Evolutionary conservation across 2,113 vertebrate genomes (phyloP), one percentile per base, ranked within the genome.

Genomic region (Rhodinocichla rosea): DNA sequence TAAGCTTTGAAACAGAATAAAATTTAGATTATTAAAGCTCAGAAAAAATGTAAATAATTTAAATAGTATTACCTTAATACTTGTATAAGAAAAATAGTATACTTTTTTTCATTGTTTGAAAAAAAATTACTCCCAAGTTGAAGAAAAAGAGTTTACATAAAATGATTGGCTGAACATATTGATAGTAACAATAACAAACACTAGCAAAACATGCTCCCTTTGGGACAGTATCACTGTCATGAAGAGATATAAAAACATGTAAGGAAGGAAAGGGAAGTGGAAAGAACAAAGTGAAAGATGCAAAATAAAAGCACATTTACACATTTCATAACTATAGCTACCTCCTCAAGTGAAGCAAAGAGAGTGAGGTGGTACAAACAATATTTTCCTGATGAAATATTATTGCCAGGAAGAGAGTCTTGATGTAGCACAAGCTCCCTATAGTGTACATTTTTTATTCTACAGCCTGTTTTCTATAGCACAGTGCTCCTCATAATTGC

Each of bases 371-470:
- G 39, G 12, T 24, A n/a, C 9, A 12, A 85, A 47, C 16, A 78
- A 62, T 56, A 56, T 59, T 59, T 92, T 71, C 70, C 28, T 59
- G n/a, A 76, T 65, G 26, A 57, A 94, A 86, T 45, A 80, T 85
- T 80, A 62, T 59, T 63, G 63, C 62, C 49, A 83, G 56, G 23
- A 88, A 64, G 67, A 55, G 19, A 52, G 30, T 19, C 47, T 83
- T 89, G 76, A 63, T 78, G 87, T 90, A 94, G 73, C 87, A 74
- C 87, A 94, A 94, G 81, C 65, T 92, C 77, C 78, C 83, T 89
- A 11, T 49, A 87, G 91, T 45, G 62, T 82, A 45, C n/a, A 22
- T 50, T 83, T 90, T 70, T 93, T 42, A 63, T 81, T 55, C 52
- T 81, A 90, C 68, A 79, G 21, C 50, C 62, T 94, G 52, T 52